Base-by-base conservation (phyloP, 2,797 vertebrate species). In the Perodicticus potto region DNA sequence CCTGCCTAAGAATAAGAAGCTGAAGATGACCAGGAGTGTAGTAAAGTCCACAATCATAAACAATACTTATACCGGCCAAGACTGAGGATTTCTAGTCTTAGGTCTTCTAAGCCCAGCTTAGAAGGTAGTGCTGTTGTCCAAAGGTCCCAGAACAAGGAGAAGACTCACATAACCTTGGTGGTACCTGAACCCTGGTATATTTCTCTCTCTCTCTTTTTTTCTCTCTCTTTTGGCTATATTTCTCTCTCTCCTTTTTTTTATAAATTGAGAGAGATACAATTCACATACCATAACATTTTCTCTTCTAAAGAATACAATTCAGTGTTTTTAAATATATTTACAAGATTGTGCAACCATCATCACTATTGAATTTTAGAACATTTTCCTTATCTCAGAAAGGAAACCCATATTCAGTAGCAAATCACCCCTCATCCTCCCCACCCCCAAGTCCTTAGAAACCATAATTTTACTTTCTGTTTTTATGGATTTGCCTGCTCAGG, bases 311-410 rank as follows among this genome's bases (percentile, higher is more conserved):
- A 57, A 77, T 67, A 57, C 25, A 86, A 13, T 76, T 40, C 23
- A 74, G 14, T 72, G 45, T 13, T 57, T 61, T 91, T 61, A 67
- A 86, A 45, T 70, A 5, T 37, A 87, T 76, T 81, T 59, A 81
- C 67, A 76, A 78, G 17, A 25, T 11, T 70, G 5, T 67, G 32
- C 7, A 69, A 74, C 22, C 9, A 65, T 70, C 7, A 65, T 23
- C 5, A 34, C 72, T 78, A n/a, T 73, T 90, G 45, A 94, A 86
- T 84, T 95, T n/a, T 25, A 72, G 45, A 73, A 89, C 19, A 73
- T 73, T 73, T 89, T 55, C 19, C 78, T 81, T 13, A 91, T 13
- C 17, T 32, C 23, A 25, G n/a, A 69, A 43, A 86, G 43, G 85
- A 89, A 86, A 23, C 37, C 13, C n/a, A 23, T 89, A 57, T 3